Percentiles rank a stretch among this genome's conserved stretches.
These are phyloP conservation scores for Elymnias hypermnestra DNA, from an alignment of 1,140 invertebrate genomes.

Conservation along the genomic window DNA sequence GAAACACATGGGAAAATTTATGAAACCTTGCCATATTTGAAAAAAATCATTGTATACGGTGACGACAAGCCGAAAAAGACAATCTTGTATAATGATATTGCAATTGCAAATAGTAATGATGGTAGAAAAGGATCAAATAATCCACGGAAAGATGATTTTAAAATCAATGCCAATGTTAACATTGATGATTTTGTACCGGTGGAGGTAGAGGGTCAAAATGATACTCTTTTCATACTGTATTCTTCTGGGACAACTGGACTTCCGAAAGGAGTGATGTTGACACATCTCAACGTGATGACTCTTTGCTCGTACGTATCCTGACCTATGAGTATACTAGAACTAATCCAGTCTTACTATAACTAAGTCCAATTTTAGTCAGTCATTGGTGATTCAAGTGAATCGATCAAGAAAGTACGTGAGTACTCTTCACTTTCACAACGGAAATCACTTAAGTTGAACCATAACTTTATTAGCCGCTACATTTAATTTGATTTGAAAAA, in stretches of 20 bases:
- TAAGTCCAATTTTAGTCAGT: too few relatives aligned
- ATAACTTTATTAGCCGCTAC: too few relatives aligned
- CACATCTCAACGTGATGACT: constrained; percentile 79
- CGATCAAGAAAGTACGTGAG: too few relatives aligned
- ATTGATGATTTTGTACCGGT: constrained; percentile 44
- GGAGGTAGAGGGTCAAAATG: constrained; percentile 39
- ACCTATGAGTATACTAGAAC: background rate
- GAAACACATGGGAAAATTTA: constrained; percentile 29
- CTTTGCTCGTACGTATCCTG: constrained; percentile 25
- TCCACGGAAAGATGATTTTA: background rate
- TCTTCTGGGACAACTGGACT: constrained; percentile 86
- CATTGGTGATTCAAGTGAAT: too few relatives aligned
- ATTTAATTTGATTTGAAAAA: too few relatives aligned
- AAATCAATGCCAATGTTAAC: constrained; percentile 24
- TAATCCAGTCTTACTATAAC: too few relatives aligned
- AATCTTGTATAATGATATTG: constrained; percentile 32
- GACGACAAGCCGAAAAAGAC: constrained; percentile 21
- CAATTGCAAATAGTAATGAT: constrained; percentile 7
- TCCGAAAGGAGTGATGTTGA: constrained; percentile 87
- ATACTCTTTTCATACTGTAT: constrained; percentile 68
- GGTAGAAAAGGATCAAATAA: background rate
- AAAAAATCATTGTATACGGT: constrained; percentile 37
- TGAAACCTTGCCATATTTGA: constrained; percentile 19
- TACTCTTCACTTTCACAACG: too few relatives aligned
- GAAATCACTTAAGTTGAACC: too few relatives aligned